These are phyloP conservation scores for Chauna torquata DNA, from an alignment of 2,113 vertebrate genomes.

Conservation along the genomic window DNA sequence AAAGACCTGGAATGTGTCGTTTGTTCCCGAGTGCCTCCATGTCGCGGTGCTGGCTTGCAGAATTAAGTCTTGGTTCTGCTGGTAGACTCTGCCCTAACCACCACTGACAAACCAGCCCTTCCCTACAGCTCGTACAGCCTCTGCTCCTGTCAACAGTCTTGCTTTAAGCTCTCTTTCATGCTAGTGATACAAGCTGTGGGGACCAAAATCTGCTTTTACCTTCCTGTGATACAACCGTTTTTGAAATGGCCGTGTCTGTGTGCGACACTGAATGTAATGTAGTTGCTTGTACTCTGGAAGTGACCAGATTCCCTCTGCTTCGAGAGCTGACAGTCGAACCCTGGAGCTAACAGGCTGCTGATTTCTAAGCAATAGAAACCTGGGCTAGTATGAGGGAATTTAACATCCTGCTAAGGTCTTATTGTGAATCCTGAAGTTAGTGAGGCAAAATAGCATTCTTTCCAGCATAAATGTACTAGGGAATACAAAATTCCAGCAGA, in stretches of 20 bases:
- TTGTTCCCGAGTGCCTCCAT: not conserved
- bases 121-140: not conserved
- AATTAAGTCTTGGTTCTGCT: not conserved
- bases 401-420: not conserved
- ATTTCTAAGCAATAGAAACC: not conserved
- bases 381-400: not conserved
- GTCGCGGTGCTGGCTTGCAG: not conserved
- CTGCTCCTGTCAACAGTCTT: not conserved
- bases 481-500: not conserved
- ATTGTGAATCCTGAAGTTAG: not conserved
- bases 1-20: constrained; percentile 7
- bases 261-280: not conserved
- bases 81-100: constrained; percentile 6
- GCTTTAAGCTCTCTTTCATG: constrained; percentile 9
- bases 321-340: not conserved
- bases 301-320: not conserved
- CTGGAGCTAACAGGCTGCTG: not conserved
- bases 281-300: not conserved
- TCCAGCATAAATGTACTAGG: not conserved
- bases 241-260: constrained; percentile 58
- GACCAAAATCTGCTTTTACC: constrained; percentile 2
- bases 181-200: not conserved
- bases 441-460: not conserved
- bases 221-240: constrained; percentile 42
- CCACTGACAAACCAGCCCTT: constrained; percentile 1